Evolutionary conservation across 2,888 invertebrate species (phyloP).

Genomic region (Acholoe squamosa): DNA sequence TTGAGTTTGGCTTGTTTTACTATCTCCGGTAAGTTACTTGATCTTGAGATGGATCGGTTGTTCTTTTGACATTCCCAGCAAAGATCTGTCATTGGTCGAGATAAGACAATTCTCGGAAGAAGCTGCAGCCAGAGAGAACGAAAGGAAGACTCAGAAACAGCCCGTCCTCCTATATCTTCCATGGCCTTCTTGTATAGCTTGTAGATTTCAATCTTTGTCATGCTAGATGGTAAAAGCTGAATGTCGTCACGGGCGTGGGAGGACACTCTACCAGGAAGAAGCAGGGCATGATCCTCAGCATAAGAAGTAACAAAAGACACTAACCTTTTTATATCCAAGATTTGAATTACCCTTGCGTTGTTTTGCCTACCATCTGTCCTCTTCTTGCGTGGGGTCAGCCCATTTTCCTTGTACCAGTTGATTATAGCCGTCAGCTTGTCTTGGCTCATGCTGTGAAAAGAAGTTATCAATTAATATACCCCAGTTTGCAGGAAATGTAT

Average conservation of each 20-base stretch:
- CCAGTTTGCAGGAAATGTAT: too few relatives aligned
- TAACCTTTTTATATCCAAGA: not conserved
- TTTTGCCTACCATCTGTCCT: not conserved
- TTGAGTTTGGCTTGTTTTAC: too few relatives aligned
- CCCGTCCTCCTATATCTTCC: not conserved
- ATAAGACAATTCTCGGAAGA: not conserved
- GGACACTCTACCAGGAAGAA: constrained; percentile 1
- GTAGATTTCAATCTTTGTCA: not conserved
- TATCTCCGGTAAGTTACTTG: too few relatives aligned
- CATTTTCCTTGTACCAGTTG: constrained; percentile 12
- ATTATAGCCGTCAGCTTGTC: not conserved
- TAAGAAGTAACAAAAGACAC: not conserved
- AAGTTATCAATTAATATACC: too few relatives aligned
- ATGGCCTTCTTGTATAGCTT: not conserved
- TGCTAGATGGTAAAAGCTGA: not conserved
- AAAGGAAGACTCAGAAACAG: not conserved
- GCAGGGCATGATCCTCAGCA: not conserved
- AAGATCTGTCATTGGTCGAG: not conserved
- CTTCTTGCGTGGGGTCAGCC: not conserved
- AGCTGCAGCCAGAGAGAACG: not conserved
- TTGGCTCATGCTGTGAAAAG: too few relatives aligned
- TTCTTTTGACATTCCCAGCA: not conserved
- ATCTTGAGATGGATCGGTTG: too few relatives aligned
- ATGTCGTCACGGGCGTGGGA: not conserved
- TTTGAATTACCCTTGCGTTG: not conserved